Evolutionary conservation across 2,888 invertebrate genomes (phyloP), one percentile per base, ranked within the genome.

Genomic region (Amphipoea lucens): DNA sequence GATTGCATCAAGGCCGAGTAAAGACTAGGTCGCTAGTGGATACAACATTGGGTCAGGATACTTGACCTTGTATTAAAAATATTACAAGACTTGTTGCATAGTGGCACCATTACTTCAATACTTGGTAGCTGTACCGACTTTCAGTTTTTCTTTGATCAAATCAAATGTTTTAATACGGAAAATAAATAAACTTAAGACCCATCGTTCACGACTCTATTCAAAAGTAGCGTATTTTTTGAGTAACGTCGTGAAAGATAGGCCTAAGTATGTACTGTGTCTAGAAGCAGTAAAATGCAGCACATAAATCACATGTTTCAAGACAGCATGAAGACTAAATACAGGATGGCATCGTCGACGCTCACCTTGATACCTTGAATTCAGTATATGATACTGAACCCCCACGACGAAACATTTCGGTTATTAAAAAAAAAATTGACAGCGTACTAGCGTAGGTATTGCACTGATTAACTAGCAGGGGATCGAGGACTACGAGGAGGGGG

Each of bases 31-130:
- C 81, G 89, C 74, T 80, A 81, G 70, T 84, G 81, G 74, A 87
- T 83, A 83, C 67, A 82, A 69, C 83, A 84, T 85, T 86, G 80
- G 79, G 80, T 78, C 85, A 85, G 90, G 88, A 83, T 79, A 87
- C 76, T 80, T 87, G 90, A 89, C 89, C 87, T 89, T 89, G 89
- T 54, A 76, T 74, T 86, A 81, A 88, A 82, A 82, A 78, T 82
- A 80, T 88, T 75, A 75, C 74, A 73, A 79, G 78, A 77, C 67
- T 87, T 78, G 86, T 81, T 88, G 67, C 71, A 78, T 74, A 51
- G 57, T 29, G 54, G 42, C 23, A 65, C 65, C 63, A 68, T 67
- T 83, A 69, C 67, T 71, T 63, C 45, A 62, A 54, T 68, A 65
- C 20, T 85, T 23, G 7, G n/a, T 84, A 20, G 36, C 23, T 66